phyloP scores from a whole-genome alignment of 2,888 invertebrate species.

The Dynastes hyllus region DNA sequence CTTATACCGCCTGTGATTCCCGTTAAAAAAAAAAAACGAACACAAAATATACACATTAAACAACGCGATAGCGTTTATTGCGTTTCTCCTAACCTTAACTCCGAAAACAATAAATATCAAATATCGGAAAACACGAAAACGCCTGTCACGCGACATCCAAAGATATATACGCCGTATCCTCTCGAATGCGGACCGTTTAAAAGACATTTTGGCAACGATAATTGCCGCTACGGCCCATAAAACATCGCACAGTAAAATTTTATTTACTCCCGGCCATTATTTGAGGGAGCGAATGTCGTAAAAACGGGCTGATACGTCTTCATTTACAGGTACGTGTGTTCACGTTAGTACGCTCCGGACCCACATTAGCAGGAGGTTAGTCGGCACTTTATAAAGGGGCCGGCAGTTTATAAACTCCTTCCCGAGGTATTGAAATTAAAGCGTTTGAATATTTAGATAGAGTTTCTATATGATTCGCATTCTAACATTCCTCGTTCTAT shows the following conservation, averaged over 20 bases:
- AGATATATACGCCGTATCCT: slow-evolving; percentile 17
- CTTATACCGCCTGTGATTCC: too few relatives aligned
- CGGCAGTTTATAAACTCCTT: not conserved
- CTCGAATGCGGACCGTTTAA: slow-evolving; percentile 30
- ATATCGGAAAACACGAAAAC: slow-evolving; percentile 11
- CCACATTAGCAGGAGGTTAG: slow-evolving; percentile 8
- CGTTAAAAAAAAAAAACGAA: too few relatives aligned
- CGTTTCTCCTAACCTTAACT: not conserved
- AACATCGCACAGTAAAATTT: slow-evolving; percentile 39
- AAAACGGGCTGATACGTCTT: slow-evolving; percentile 34
- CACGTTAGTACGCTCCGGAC: not conserved
- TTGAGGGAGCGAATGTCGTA: slow-evolving; percentile 13
- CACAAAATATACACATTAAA: not conserved
- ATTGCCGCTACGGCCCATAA: slow-evolving; percentile 33
- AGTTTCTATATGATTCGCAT: too few relatives aligned
- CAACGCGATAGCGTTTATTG: not conserved
- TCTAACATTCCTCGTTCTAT: too few relatives aligned
- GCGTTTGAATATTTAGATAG: too few relatives aligned
- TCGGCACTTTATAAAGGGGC: not conserved
- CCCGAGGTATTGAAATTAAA: not conserved
- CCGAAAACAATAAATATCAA: slow-evolving; percentile 28
- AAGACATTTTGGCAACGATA: slow-evolving; percentile 34
- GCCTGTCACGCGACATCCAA: slow-evolving; percentile 9
- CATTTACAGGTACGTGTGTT: slow-evolving; percentile 22
- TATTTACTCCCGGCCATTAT: slow-evolving; percentile 35